Evolutionary conservation across 2,113 vertebrate species (phyloP).

Genomic region (Xiphophorus maculatus): DNA sequence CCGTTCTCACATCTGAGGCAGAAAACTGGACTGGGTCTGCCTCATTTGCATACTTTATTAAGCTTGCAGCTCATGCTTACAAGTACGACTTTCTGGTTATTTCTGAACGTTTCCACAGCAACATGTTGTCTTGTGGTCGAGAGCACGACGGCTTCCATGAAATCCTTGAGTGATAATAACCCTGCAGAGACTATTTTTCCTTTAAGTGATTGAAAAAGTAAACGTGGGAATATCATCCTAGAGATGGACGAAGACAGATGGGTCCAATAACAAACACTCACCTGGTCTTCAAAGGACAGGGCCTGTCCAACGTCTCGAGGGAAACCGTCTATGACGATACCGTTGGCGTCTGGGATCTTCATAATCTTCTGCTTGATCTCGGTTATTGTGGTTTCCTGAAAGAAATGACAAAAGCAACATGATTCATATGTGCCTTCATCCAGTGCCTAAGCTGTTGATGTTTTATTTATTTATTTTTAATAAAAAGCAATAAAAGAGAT

Average conservation of each 20-base stretch:
- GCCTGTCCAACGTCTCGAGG: constrained; percentile 96
- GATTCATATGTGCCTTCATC: background rate
- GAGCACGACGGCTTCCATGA: background rate
- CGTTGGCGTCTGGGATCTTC: constrained; percentile 95
- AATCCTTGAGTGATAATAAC: background rate
- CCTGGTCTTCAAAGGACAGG: constrained; percentile 97
- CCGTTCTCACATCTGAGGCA: background rate
- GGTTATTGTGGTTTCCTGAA: constrained; percentile 98
- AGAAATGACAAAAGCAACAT: constrained; percentile 17
- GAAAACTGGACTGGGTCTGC: background rate
- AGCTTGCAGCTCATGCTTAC: background rate
- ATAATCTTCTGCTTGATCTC: constrained; percentile 98
- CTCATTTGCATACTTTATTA: background rate
- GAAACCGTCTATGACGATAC: constrained; percentile 97
- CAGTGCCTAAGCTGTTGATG: background rate
- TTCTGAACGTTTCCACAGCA: background rate
- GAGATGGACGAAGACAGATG: background rate
- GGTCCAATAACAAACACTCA: constrained; percentile 70
- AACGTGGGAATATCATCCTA: background rate
- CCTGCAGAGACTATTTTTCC: background rate
- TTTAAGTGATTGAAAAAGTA: background rate
- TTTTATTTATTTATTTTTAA: background rate
- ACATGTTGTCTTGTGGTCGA: background rate
- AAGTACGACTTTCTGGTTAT: background rate
- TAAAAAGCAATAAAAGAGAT: background rate